These are phyloP conservation scores for Scarus forsteni DNA, from an alignment of 2,797 vertebrate species.

Conservation along the genomic window DNA sequence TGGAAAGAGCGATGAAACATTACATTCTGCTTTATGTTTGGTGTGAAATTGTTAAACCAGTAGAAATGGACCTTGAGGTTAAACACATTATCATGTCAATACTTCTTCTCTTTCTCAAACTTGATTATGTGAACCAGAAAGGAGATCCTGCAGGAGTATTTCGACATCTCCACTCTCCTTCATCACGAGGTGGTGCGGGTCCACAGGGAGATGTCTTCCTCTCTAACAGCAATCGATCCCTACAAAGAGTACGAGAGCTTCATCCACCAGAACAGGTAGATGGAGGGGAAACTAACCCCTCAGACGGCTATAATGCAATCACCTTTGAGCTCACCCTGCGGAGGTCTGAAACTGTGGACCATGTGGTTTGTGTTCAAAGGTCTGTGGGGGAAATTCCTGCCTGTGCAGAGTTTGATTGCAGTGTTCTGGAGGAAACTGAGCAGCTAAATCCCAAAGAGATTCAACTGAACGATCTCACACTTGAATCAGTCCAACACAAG, in stretches of 20 bases:
- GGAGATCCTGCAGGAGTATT: constrained; percentile 93
- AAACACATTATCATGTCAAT: not conserved
- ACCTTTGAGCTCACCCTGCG: not conserved
- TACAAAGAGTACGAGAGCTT: constrained; percentile 90
- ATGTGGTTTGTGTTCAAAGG: constrained; percentile 60
- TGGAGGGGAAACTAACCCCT: not conserved
- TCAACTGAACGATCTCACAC: constrained; percentile 92
- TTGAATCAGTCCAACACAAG: constrained; percentile 93
- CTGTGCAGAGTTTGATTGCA: constrained; percentile 87
- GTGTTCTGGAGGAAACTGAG: constrained; percentile 89
- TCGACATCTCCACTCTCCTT: constrained; percentile 91
- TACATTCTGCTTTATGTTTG: too few relatives aligned
- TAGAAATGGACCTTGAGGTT: not conserved
- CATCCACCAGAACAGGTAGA: constrained; percentile 89
- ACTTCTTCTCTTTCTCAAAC: not conserved
- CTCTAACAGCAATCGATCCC: constrained; percentile 87
- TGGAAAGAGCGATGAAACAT: too few relatives aligned
- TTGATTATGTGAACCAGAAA: constrained; percentile 80
- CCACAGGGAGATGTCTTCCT: constrained; percentile 87
- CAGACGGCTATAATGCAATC: not conserved
- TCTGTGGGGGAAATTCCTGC: constrained; percentile 83
- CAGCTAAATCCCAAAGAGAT: constrained; percentile 85
- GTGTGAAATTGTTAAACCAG: too few relatives aligned
- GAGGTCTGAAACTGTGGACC: not conserved
- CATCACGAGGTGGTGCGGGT: constrained; percentile 89